These are phyloP conservation scores for Leucopsar rothschildi DNA, from an alignment of 2,113 vertebrate species.

Conservation along the genomic window DNA sequence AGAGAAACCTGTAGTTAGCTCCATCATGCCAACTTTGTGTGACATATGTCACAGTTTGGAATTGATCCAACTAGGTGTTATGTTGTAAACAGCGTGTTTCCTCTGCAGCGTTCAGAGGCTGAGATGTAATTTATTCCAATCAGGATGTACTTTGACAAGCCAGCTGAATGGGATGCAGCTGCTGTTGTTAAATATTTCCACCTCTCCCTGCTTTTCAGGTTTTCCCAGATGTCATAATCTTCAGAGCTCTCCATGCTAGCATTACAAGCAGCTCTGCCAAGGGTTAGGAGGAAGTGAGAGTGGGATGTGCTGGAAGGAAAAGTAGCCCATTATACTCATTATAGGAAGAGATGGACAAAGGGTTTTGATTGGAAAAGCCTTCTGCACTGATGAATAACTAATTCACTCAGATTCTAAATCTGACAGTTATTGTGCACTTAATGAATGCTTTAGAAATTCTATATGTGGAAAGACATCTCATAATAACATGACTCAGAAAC, in stretches of 20 bases:
- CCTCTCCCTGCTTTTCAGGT: conserved; percentile 37
- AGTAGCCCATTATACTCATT: background rate
- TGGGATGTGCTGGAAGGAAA: conserved; percentile 1
- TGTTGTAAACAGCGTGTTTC: background rate
- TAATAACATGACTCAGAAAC: background rate
- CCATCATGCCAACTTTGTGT: background rate
- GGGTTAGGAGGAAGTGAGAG: background rate
- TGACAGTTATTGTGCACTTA: background rate
- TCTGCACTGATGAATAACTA: background rate
- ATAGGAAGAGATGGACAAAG: conserved; percentile 33
- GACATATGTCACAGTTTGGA: conserved; percentile 23
- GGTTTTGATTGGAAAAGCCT: conserved; percentile 52
- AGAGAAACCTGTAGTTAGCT: background rate
- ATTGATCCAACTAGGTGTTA: background rate
- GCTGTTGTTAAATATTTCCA: conserved; percentile 1
- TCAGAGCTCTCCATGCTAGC: background rate
- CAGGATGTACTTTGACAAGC: conserved; percentile 18
- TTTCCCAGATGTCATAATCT: conserved; percentile 55
- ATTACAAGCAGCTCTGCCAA: background rate
- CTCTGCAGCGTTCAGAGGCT: background rate
- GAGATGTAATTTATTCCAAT: conserved; percentile 41
- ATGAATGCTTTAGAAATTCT: conserved; percentile 28
- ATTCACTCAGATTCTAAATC: background rate
- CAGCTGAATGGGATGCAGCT: conserved; percentile 12
- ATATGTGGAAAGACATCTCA: background rate